These are phyloP conservation scores for Bradypodion ventrale DNA, from an alignment of 2,797 vertebrate genomes.

Conservation along the genomic window DNA sequence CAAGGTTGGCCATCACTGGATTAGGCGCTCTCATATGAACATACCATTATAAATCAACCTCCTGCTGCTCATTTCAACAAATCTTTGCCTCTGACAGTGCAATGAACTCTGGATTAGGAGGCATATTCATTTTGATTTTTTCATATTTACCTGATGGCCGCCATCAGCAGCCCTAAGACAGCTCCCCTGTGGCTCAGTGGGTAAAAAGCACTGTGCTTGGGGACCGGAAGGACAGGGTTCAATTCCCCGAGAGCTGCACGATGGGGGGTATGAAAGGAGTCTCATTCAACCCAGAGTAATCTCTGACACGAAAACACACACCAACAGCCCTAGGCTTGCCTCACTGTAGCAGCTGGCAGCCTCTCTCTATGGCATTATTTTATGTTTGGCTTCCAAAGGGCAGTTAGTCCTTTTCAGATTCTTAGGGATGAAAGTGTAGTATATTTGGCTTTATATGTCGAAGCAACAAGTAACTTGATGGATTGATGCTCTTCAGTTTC, in stretches of 20 bases:
- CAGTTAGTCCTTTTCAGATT: background rate
- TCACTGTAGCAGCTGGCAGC: background rate
- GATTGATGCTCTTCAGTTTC: background rate
- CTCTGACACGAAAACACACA: too few relatives aligned
- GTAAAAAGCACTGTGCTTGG: too few relatives aligned
- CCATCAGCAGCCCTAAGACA: background rate
- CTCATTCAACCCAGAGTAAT: too few relatives aligned
- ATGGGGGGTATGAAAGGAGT: too few relatives aligned
- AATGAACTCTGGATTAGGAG: background rate
- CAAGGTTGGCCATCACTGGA: too few relatives aligned
- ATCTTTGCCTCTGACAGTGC: background rate
- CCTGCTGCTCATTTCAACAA: background rate
- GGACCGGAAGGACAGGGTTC: too few relatives aligned
- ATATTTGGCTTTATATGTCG: background rate
- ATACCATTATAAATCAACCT: background rate
- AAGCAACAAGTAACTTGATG: background rate
- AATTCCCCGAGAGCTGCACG: too few relatives aligned
- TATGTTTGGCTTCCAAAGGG: background rate
- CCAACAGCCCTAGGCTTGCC: too few relatives aligned
- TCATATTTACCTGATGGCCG: background rate
- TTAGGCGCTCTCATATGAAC: background rate
- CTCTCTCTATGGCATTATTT: background rate
- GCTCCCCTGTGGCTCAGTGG: too few relatives aligned
- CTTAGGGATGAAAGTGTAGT: background rate
- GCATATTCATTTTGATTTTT: background rate